Evolutionary conservation across 1,140 invertebrate species (phyloP).

Genomic region (Drosophila prosaltans): DNA sequence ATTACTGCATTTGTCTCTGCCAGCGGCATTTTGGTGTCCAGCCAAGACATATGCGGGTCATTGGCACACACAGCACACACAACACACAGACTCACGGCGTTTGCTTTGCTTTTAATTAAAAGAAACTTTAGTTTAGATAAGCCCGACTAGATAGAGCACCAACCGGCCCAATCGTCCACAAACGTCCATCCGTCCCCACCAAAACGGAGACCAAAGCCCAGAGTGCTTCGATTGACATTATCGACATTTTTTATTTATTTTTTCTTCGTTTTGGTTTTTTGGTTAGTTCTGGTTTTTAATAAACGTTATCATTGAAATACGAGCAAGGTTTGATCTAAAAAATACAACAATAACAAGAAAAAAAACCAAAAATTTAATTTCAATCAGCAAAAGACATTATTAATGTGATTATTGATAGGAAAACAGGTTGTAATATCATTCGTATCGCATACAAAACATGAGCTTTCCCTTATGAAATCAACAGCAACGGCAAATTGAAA

Average conservation of each 20-base stretch:
- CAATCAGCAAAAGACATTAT: constrained; percentile 55
- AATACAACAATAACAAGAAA: not conserved
- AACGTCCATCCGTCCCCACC: not conserved
- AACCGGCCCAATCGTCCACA: not conserved
- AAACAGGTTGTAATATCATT: constrained; percentile 65
- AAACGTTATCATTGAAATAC: constrained; percentile 74
- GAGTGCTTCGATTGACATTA: constrained; percentile 59
- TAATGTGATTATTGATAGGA: constrained; percentile 75
- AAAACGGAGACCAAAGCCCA: constrained; percentile 22
- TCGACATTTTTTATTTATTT: constrained; percentile 43
- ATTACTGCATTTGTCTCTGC: constrained; percentile 78
- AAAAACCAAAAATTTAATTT: constrained; percentile 51
- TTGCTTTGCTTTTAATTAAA: constrained; percentile 80
- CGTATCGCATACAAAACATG: constrained; percentile 43
- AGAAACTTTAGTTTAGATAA: constrained; percentile 79
- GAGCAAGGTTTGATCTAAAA: constrained; percentile 40
- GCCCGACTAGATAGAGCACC: constrained; percentile 56
- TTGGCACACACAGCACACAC: constrained; percentile 51
- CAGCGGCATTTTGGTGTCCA: constrained; percentile 33
- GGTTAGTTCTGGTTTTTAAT: constrained; percentile 48
- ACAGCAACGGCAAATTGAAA: constrained; percentile 8
- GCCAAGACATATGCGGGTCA: constrained; percentile 73
- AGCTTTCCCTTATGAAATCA: constrained; percentile 54
- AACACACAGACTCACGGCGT: constrained; percentile 32
- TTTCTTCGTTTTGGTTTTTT: constrained; percentile 14